Conservation (phyloP, 2,113 vertebrate genomes). For the Sapajus apella region DNA sequence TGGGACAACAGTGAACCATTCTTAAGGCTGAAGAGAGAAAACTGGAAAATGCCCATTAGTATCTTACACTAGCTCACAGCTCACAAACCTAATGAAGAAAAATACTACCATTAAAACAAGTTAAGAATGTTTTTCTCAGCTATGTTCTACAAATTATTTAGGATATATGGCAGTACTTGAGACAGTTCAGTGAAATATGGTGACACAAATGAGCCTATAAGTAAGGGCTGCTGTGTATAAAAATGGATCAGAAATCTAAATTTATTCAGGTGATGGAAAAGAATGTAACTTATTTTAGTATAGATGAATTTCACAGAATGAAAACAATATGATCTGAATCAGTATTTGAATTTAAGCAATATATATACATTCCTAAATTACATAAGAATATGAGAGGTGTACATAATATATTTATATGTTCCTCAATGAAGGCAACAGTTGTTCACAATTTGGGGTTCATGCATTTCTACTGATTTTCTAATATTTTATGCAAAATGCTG, state of each 20-base stretch:
- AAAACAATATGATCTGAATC: neutral
- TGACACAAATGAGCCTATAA: conserved; percentile 62
- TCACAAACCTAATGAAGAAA: conserved; percentile 77
- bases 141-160: conserved; percentile 66
- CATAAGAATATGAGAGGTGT: neutral
- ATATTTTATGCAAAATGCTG: neutral
- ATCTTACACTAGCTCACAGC: conserved; percentile 32
- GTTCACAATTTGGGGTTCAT: neutral
- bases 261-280: conserved; percentile 53
- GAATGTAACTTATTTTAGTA: conserved; percentile 30
- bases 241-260: conserved; percentile 56
- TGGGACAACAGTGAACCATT: conserved; percentile 76
- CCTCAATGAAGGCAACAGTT: neutral
- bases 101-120: conserved; percentile 75
- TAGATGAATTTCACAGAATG: neutral
- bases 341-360: conserved; percentile 9
- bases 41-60: conserved; percentile 55
- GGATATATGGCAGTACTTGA: conserved; percentile 49
- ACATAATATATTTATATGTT: neutral
- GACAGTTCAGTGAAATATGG: conserved; percentile 68
- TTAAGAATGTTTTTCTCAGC: conserved; percentile 69
- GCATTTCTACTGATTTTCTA: neutral
- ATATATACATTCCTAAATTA: neutral
- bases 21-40: conserved; percentile 60
- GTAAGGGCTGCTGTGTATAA: conserved; percentile 33